Evolutionary conservation across 2,888 invertebrate genomes (phyloP).

Genomic region (Nomada flava): DNA sequence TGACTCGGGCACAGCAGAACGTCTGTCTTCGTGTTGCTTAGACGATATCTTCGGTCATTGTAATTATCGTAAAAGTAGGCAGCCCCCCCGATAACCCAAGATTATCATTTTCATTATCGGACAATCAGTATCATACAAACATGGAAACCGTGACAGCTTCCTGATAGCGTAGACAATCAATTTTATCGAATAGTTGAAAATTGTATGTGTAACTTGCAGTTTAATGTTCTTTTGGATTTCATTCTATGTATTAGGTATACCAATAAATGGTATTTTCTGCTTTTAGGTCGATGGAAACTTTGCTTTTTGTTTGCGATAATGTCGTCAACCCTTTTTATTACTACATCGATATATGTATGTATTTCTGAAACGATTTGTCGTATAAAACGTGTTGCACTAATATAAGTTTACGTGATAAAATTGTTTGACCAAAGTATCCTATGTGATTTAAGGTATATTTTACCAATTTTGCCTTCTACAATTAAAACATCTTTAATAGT

Average conservation of each 20-base stretch:
- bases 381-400: no score
- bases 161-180: conserved; percentile 31
- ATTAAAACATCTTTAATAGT: no score
- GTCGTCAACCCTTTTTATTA: no score
- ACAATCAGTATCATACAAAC: conserved; percentile 34
- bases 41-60: conserved; percentile 57
- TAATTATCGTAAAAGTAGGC: conserved; percentile 51
- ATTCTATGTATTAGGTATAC: background rate
- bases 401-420: no score
- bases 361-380: no score
- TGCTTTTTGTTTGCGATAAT: no score
- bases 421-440: no score
- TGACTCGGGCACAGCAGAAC: conserved; percentile 3
- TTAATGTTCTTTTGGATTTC: background rate
- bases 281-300: no score
- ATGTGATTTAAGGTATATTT: no score
- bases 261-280: no score
- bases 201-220: background rate
- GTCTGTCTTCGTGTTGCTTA: conserved; percentile 12
- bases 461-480: no score
- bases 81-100: conserved; percentile 55
- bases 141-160: conserved; percentile 10
- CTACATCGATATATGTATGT: no score
- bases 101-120: conserved; percentile 59
- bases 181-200: background rate